Evolutionary conservation across 2,797 vertebrate genomes (phyloP).

Genomic region (Echiichthys vipera): DNA sequence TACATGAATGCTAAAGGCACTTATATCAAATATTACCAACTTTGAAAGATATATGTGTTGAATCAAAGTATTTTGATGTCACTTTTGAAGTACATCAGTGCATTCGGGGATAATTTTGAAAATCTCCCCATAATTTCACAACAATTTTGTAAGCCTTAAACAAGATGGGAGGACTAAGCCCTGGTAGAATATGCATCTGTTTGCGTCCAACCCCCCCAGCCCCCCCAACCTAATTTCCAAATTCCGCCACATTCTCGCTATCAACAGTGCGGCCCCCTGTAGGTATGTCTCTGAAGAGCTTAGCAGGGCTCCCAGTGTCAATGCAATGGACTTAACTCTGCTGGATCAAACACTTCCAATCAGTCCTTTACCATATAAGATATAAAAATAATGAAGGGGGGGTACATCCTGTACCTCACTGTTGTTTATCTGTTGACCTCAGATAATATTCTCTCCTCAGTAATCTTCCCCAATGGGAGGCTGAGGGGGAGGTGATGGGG

Average conservation of each 20-base stretch:
- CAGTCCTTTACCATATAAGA: slow-evolving; percentile 20
- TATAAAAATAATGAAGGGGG: slow-evolving; percentile 27
- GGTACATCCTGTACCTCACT: slow-evolving; percentile 19
- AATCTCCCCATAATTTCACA: slow-evolving; percentile 82
- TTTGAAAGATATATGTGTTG: slow-evolving; percentile 86
- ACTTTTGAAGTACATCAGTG: slow-evolving; percentile 86
- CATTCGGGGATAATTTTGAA: slow-evolving; percentile 80
- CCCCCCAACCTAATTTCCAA: slow-evolving; percentile 18
- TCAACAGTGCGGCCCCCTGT: slow-evolving; percentile 60
- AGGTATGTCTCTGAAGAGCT: slow-evolving; percentile 59
- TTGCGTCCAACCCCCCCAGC: slow-evolving; percentile 43
- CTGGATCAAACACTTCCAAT: slow-evolving; percentile 55
- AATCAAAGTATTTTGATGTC: slow-evolving; percentile 87
- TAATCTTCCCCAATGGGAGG: slow-evolving; percentile 58
- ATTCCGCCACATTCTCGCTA: slow-evolving; percentile 55
- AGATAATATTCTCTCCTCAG: slow-evolving; percentile 56
- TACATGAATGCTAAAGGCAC: slow-evolving; percentile 88
- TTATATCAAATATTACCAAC: slow-evolving; percentile 86
- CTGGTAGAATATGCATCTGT: slow-evolving; percentile 57
- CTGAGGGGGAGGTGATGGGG: slow-evolving; percentile 17
- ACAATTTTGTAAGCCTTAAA: slow-evolving; percentile 82
- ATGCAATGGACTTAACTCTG: slow-evolving; percentile 42
- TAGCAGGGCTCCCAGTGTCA: slow-evolving; percentile 33
- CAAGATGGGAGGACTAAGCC: slow-evolving; percentile 70
- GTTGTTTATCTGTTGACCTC: slow-evolving; percentile 70